phyloP scores from a whole-genome alignment of 1,140 invertebrate genomes.

The Drosophila malerkotliana region DNA sequence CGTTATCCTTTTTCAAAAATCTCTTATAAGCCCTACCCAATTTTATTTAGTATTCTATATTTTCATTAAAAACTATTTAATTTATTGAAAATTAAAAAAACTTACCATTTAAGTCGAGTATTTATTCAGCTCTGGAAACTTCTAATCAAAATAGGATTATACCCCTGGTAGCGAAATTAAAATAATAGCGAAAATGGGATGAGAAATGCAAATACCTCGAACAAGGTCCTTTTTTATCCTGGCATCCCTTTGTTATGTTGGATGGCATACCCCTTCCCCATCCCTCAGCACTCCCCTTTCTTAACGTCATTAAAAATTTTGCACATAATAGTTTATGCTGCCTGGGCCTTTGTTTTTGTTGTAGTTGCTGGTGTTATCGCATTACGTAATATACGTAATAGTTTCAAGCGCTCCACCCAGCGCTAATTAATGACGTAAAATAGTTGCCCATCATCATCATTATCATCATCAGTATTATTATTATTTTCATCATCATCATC shows the following conservation, averaged over 20 bases:
- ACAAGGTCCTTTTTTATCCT: constrained; percentile 32
- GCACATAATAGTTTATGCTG: constrained; percentile 64
- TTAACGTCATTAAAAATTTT: constrained; percentile 67
- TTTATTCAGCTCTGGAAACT: neutral
- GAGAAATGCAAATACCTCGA: constrained; percentile 28
- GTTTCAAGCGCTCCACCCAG: constrained; percentile 58
- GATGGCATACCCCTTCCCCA: constrained; percentile 6
- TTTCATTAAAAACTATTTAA: too few species aligned
- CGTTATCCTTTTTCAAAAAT: too few species aligned
- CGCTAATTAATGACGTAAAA: constrained; percentile 80
- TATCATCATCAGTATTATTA: constrained; percentile 41
- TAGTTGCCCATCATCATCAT: constrained; percentile 73
- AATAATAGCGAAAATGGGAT: neutral
- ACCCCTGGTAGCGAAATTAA: neutral
- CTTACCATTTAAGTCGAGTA: neutral
- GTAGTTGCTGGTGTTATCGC: constrained; percentile 57
- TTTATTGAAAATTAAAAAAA: too few species aligned
- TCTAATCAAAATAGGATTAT: neutral
- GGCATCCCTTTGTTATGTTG: constrained; percentile 35
- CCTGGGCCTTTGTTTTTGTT: constrained; percentile 21
- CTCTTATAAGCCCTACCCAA: too few species aligned
- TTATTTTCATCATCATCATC: constrained; percentile 27
- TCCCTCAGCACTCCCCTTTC: neutral
- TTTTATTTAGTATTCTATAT: too few species aligned
- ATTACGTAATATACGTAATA: constrained; percentile 76